Evolutionary conservation across 2,797 vertebrate species (phyloP), one percentile per base, ranked within the genome.

Genomic region (Sebastes nivosus): DNA sequence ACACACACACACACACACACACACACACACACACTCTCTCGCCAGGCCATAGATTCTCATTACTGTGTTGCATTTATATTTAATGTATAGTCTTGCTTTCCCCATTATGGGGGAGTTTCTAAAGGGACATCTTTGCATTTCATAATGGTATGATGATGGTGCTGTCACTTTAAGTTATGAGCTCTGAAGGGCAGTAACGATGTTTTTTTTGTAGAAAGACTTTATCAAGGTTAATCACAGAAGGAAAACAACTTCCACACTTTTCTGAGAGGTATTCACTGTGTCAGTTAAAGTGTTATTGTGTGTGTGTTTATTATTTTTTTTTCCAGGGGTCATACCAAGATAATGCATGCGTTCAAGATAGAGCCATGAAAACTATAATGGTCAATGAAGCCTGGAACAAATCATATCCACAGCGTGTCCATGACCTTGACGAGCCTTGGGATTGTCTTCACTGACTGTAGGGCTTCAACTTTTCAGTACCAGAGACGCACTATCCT

Each of bases 351-450:
- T 38, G 52, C 2, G 1, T 69, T 73, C 9, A 18, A 72, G 68
- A 82, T 27, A 36, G 57, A 77, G 59, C 67, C 64, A 78, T 80
- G 80, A 63, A 74, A 79, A 65, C 29, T 12, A 16, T 68, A 54
- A 72, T 50, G 57, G 66, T 66, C 72, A 81, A 12, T 83, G 58
- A 58, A 72, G 68, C 59, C 75, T 71, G 65, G 50, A 81, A 80
- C 22, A 72, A 73, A 81, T 81, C 18, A 38, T 10, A 50, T 75
- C 63, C 50, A 63, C 34, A 24, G 50, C 59, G 29, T 79, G 55
- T 79, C 80, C 9, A 6, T 75, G 82, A 79, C 80, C 69, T 77
- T 79, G 34, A 61, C 20, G 60, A 61, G 50, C 6, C 57, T 61
- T 14, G 9, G 18, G 24, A 68, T 27, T 57, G 46, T 78, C 63